Conservation (phyloP, 1,140 invertebrate species). For the Rhyzopertha dominica region DNA sequence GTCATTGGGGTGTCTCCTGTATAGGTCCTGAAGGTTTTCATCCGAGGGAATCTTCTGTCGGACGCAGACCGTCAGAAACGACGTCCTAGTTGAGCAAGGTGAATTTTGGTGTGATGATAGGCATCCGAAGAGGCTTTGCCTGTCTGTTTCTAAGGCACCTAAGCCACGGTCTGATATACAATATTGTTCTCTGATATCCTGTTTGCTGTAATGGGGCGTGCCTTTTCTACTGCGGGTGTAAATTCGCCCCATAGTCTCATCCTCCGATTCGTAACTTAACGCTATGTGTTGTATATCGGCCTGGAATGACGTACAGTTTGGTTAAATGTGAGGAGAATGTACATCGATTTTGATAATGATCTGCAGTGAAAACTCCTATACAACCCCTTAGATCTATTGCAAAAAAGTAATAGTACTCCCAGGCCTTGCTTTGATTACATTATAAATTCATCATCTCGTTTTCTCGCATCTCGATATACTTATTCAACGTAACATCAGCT, state of each 20-base stretch:
- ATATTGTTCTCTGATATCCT: slow-evolving; percentile 85
- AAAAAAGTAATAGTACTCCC: too few species aligned
- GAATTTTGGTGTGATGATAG: slow-evolving; percentile 68
- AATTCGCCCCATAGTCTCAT: slow-evolving; percentile 58
- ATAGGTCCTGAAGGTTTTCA: slow-evolving; percentile 70
- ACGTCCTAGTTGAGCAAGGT: slow-evolving; percentile 53
- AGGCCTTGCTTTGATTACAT: too few species aligned
- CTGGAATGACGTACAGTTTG: too few species aligned
- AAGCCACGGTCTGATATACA: slow-evolving; percentile 87
- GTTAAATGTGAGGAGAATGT: too few species aligned
- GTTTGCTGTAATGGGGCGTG: slow-evolving; percentile 56
- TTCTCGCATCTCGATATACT: too few species aligned
- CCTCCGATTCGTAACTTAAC: slow-evolving; percentile 64
- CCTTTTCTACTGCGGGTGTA: slow-evolving; percentile 43
- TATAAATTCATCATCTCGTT: too few species aligned
- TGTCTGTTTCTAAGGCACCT: slow-evolving; percentile 72
- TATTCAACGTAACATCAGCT: too few species aligned
- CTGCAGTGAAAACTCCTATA: too few species aligned
- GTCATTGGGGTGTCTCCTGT: slow-evolving; percentile 47
- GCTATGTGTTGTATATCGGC: slow-evolving; percentile 61
- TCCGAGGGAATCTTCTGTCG: slow-evolving; percentile 75
- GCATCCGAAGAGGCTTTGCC: slow-evolving; percentile 63
- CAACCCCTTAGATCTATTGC: too few species aligned
- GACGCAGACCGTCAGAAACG: slow-evolving; percentile 79
- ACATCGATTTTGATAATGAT: too few species aligned